Percentiles rank a stretch among this genome's conserved stretches.
These are phyloP conservation scores for Archilochus colubris DNA, from an alignment of 2,113 vertebrate genomes.

Conservation along the genomic window DNA sequence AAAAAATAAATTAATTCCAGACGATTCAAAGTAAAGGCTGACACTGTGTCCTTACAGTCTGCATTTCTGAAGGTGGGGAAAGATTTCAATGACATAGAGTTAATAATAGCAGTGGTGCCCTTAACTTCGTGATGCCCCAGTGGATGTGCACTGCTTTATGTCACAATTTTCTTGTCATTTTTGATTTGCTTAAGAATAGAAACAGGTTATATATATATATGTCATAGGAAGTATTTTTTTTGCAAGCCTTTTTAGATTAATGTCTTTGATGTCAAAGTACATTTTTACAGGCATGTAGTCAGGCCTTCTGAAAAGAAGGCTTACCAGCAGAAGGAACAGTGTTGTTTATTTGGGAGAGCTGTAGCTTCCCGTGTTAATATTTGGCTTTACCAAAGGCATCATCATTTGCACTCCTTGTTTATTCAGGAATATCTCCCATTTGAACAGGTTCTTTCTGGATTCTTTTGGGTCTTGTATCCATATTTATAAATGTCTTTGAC, in stretches of 20 bases:
- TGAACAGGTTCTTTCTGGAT: not conserved
- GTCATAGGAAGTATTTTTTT: slow-evolving; percentile 16
- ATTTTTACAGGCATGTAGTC: not conserved
- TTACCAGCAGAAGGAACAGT: slow-evolving; percentile 9
- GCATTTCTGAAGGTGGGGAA: slow-evolving; percentile 41
- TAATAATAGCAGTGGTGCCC: slow-evolving; percentile 51
- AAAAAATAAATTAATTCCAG: not conserved
- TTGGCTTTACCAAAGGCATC: not conserved
- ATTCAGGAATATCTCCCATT: not conserved
- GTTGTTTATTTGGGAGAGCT: slow-evolving; percentile 39
- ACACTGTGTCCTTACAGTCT: slow-evolving; percentile 6
- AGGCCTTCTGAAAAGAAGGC: slow-evolving; percentile 39
- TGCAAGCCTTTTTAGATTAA: slow-evolving; percentile 23
- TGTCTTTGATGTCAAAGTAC: slow-evolving; percentile 22
- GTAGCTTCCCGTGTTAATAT: not conserved
- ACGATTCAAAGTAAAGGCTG: slow-evolving; percentile 15
- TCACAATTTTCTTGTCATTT: slow-evolving; percentile 33
- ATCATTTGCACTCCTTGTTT: not conserved
- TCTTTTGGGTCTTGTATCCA: not conserved
- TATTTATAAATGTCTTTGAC: slow-evolving; percentile 18
- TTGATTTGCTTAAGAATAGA: slow-evolving; percentile 12
- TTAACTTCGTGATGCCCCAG: slow-evolving; percentile 57
- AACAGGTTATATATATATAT: not conserved
- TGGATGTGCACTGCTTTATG: slow-evolving; percentile 13
- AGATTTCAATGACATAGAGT: slow-evolving; percentile 56